These are phyloP conservation scores for Phoxinus dragarum DNA, from an alignment of 2,797 vertebrate species.

Conservation along the genomic window DNA sequence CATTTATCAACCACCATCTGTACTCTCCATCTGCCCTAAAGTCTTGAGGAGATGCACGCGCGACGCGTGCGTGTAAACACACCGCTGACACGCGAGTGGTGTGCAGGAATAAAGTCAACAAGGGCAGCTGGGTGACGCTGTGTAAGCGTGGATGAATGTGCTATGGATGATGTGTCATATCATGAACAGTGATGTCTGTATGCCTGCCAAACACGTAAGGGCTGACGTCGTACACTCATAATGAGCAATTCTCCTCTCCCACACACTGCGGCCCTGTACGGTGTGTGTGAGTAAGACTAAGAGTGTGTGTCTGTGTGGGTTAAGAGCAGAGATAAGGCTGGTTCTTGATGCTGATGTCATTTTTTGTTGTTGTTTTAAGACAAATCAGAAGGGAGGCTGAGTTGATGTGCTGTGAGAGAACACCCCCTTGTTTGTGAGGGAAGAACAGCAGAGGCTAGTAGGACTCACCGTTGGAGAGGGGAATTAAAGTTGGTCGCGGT, in stretches of 20 bases:
- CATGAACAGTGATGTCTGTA: constrained; percentile 66
- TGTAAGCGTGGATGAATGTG: constrained; percentile 64
- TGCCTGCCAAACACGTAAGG: constrained; percentile 62
- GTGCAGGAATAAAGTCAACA: constrained; percentile 45
- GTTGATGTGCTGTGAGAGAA: constrained; percentile 69
- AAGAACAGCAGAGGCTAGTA: constrained; percentile 42
- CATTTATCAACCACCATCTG: constrained; percentile 77
- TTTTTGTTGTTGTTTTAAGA: constrained; percentile 61
- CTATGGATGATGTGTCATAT: constrained; percentile 57
- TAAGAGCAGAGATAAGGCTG: constrained; percentile 66
- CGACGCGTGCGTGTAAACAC: constrained; percentile 2
- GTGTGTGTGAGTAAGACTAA: constrained; percentile 22
- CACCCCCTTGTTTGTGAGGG: constrained; percentile 66
- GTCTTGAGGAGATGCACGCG: constrained; percentile 9
- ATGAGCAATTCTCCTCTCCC: constrained; percentile 68
- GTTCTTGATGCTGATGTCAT: constrained; percentile 67
- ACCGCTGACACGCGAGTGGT: not conserved
- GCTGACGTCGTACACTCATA: constrained; percentile 62
- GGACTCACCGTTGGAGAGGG: constrained; percentile 41
- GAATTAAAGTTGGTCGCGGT: constrained; percentile 51
- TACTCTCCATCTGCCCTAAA: constrained; percentile 72
- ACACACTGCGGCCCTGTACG: constrained; percentile 59
- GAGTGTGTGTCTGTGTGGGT: constrained; percentile 46
- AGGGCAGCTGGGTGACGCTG: constrained; percentile 65
- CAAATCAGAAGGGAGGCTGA: constrained; percentile 56